Conservation (phyloP, 2,797 vertebrate species). For the Cuniculus paca region DNA sequence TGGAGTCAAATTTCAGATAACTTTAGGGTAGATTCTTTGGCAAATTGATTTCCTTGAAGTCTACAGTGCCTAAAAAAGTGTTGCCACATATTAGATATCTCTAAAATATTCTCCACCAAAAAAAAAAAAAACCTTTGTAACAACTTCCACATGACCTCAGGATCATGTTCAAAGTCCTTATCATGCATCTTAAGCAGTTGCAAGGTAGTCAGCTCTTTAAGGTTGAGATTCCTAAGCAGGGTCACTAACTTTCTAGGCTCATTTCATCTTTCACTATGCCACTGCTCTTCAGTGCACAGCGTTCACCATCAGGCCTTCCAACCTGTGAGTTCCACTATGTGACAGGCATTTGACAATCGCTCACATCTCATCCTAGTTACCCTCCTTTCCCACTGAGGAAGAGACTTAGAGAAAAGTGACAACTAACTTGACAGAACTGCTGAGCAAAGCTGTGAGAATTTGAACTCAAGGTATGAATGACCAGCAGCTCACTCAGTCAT, state of each 20-base stretch:
- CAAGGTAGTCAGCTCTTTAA: neutral
- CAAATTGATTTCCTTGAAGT: neutral
- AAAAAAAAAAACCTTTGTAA: no score
- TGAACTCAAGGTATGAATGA: neutral
- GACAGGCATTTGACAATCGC: neutral
- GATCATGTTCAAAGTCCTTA: neutral
- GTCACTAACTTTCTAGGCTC: neutral
- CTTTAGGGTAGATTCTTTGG: neutral
- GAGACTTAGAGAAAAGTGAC: neutral
- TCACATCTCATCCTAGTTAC: neutral
- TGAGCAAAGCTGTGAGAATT: neutral
- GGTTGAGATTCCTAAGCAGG: neutral
- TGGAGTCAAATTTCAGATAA: conserved; percentile 15
- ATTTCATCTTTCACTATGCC: rapidly evolving
- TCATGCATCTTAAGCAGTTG: neutral
- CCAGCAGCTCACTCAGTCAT: neutral
- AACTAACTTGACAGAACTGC: neutral
- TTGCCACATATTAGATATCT: neutral
- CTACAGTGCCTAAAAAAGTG: neutral
- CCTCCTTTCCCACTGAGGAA: neutral
- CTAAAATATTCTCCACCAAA: neutral
- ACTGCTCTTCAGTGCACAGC: neutral
- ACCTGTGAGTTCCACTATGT: neutral
- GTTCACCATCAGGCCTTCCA: neutral
- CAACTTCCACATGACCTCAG: neutral